Conservation (phyloP, 2,113 vertebrate genomes). For the Micronycteris hirsuta region DNA sequence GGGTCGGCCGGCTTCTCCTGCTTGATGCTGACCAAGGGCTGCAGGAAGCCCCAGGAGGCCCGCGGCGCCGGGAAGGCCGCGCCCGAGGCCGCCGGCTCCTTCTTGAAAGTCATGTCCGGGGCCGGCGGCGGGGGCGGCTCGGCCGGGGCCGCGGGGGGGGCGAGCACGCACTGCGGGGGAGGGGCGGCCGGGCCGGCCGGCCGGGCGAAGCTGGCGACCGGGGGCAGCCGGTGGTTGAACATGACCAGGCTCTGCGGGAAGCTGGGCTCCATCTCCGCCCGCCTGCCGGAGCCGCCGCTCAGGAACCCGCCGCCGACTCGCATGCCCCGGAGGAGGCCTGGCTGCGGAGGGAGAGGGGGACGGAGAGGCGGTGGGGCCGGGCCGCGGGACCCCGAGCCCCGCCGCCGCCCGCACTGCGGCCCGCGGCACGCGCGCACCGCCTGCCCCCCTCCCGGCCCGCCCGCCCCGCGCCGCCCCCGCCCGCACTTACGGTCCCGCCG, state of each 20-base stretch:
- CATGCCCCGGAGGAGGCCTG: slow-evolving; percentile 82
- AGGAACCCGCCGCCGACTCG: slow-evolving; percentile 93
- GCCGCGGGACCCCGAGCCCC: slow-evolving; percentile 63
- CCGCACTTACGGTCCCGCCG: slow-evolving; percentile 77
- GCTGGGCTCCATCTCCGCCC: slow-evolving; percentile 92
- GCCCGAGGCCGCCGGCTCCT: slow-evolving; percentile 87
- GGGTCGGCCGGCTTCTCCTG: slow-evolving; percentile 90
- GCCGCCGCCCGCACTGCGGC: slow-evolving; percentile 50
- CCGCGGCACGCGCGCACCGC: neutral
- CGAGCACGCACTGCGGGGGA: slow-evolving; percentile 84
- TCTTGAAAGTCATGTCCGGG: slow-evolving; percentile 98
- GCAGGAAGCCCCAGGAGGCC: slow-evolving; percentile 88
- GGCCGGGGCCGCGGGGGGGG: slow-evolving; percentile 81
- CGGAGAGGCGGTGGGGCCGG: slow-evolving; percentile 60
- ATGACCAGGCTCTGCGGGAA: slow-evolving; percentile 94
- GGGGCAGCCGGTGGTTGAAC: slow-evolving; percentile 97
- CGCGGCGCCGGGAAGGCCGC: slow-evolving; percentile 84
- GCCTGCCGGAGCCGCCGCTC: slow-evolving; percentile 80
- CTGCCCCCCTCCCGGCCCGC: slow-evolving; percentile 43
- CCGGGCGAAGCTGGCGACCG: slow-evolving; percentile 96
- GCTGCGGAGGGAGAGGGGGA: slow-evolving; percentile 51
- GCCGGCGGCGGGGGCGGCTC: slow-evolving; percentile 84
- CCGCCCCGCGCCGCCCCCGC: slow-evolving; percentile 38
- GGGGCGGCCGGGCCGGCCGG: slow-evolving; percentile 89
- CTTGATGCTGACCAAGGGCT: slow-evolving; percentile 93